These are phyloP conservation scores for Hymenochirus boettgeri DNA, from an alignment of 2,113 vertebrate genomes.

Conservation along the genomic window DNA sequence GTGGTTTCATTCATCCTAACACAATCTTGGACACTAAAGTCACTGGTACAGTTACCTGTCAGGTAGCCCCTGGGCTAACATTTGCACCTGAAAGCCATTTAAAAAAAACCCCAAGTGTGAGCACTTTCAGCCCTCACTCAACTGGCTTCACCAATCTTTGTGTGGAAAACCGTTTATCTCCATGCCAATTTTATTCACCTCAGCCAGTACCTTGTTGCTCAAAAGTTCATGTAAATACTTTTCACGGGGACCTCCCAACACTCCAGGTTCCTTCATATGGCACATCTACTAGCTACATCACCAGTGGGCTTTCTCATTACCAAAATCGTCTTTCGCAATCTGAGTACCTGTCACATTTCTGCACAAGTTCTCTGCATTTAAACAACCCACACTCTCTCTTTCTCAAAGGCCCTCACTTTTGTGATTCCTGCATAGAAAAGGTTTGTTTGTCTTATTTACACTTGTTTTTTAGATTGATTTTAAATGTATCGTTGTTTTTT, in stretches of 20 bases:
- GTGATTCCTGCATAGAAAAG: conserved; percentile 86
- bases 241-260: conserved; percentile 59
- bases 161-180: conserved; percentile 61
- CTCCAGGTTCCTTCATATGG: conserved; percentile 64
- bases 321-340: conserved; percentile 63
- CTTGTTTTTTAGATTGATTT: too few relatives aligned
- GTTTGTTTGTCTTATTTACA: conserved; percentile 67
- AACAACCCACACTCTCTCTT: conserved; percentile 77
- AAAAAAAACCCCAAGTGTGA: conserved; percentile 61
- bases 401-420: conserved; percentile 85
- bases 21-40: conserved; percentile 64
- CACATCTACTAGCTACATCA: conserved; percentile 71
- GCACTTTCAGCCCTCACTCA: conserved; percentile 51
- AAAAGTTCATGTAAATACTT: conserved; percentile 70
- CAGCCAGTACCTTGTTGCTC: conserved; percentile 76
- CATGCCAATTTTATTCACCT: conserved; percentile 58
- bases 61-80: conserved; percentile 69
- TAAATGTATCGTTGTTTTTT: too few relatives aligned
- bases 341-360: conserved; percentile 74
- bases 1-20: conserved; percentile 63
- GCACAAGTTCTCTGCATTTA: conserved; percentile 83
- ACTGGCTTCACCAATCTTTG: conserved; percentile 62
- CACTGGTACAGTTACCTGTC: conserved; percentile 69
- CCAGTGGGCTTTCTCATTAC: conserved; percentile 61
- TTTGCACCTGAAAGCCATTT: conserved; percentile 56